These are phyloP conservation scores for Cichlasoma orientale DNA, from an alignment of 2,797 vertebrate genomes.

Conservation along the genomic window DNA sequence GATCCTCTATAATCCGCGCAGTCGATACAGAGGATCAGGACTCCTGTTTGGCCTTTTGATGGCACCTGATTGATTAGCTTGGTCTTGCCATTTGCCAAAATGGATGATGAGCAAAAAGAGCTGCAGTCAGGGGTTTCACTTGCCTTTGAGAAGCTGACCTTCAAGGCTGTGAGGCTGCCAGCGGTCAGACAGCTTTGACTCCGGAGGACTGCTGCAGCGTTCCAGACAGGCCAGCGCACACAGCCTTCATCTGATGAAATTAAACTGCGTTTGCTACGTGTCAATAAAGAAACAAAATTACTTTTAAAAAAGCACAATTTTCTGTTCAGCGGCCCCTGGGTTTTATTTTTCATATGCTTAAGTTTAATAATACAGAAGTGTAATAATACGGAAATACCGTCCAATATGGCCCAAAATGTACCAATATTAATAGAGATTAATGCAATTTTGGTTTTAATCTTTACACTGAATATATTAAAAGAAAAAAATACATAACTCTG, in stretches of 20 bases:
- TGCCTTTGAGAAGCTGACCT: slow-evolving; percentile 74
- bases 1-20: slow-evolving; percentile 61
- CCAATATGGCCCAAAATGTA: background rate
- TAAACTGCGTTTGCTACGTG: slow-evolving; percentile 29
- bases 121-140: slow-evolving; percentile 70
- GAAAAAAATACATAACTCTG: background rate
- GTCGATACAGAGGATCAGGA: slow-evolving; percentile 65
- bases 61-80: slow-evolving; percentile 75
- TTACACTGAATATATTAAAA: background rate
- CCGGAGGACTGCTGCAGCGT: slow-evolving; percentile 28
- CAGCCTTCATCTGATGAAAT: slow-evolving; percentile 25
- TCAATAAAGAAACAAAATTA: background rate
- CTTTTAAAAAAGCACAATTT: background rate
- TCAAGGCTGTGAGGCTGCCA: slow-evolving; percentile 61
- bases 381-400: background rate
- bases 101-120: slow-evolving; percentile 70
- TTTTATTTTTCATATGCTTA: background rate
- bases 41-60: slow-evolving; percentile 71
- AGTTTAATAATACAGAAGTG: too few relatives aligned
- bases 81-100: slow-evolving; percentile 74
- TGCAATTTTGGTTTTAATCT: background rate
- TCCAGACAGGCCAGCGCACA: slow-evolving; percentile 31
- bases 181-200: slow-evolving; percentile 57
- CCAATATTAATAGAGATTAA: background rate
- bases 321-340: too few relatives aligned